phyloP scores from a whole-genome alignment of 2,797 vertebrate species.

The Acipenser ruthenus region DNA sequence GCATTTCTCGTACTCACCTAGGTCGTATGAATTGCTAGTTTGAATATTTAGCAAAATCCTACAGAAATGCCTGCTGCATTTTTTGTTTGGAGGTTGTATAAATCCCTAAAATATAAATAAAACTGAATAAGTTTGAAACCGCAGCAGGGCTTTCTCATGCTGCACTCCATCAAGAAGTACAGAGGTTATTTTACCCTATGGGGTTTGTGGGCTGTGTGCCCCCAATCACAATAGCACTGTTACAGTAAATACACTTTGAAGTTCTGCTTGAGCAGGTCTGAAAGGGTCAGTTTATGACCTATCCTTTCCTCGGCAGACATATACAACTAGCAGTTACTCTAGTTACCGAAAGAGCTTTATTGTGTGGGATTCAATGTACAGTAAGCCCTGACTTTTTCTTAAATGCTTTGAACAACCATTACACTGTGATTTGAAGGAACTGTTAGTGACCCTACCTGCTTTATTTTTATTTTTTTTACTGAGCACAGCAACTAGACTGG shows the following conservation, averaged over 20 bases:
- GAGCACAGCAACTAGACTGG: no score
- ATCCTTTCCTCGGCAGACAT: background rate
- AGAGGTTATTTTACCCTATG: background rate
- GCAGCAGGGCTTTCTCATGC: background rate
- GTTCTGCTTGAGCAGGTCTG: background rate
- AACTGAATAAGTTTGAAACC: background rate
- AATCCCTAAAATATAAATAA: background rate
- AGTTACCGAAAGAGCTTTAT: background rate
- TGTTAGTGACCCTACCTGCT: background rate
- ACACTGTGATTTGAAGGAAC: background rate
- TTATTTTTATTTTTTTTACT: background rate
- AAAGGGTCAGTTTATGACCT: background rate
- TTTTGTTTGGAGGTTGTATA: background rate
- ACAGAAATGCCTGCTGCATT: background rate
- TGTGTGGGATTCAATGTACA: background rate
- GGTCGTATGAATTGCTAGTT: no score
- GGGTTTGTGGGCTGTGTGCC: background rate
- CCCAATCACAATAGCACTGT: background rate
- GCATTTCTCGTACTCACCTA: no score
- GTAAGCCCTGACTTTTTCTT: background rate
- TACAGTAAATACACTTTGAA: background rate
- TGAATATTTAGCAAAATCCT: background rate
- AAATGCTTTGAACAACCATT: background rate
- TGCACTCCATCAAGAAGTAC: background rate
- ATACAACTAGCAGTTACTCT: background rate